These are phyloP conservation scores for Scaptomyza pallida DNA, from an alignment of 1,140 invertebrate genomes.

Conservation along the genomic window DNA sequence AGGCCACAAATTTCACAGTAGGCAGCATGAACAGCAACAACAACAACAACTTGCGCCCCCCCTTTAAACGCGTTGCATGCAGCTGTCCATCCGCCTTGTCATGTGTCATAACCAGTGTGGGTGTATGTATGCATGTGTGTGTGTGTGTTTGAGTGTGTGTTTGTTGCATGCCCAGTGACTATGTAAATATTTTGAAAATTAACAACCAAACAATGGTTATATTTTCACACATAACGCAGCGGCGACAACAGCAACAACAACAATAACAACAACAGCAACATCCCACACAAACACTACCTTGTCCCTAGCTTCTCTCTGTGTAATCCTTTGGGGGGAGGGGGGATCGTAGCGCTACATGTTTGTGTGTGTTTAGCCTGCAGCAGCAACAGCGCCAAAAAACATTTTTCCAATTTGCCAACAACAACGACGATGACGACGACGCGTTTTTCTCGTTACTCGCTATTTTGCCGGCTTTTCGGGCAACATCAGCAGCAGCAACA, in stretches of 20 bases:
- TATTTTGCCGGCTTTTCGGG: conserved; percentile 14
- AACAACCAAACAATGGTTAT: conserved; percentile 64
- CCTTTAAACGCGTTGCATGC: conserved; percentile 13
- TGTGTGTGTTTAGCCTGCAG: conserved; percentile 14
- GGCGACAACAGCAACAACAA: neutral
- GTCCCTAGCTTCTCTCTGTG: neutral
- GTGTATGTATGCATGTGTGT: neutral
- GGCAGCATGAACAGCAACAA: neutral
- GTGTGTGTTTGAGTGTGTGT: conserved; percentile 17
- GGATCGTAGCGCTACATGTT: conserved; percentile 1
- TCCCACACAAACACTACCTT: neutral
- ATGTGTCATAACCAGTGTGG: conserved; percentile 52
- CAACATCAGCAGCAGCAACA: conserved; percentile 21
- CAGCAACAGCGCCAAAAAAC: conserved; percentile 3
- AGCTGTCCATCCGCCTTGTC: conserved; percentile 49
- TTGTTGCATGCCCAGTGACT: conserved; percentile 16
- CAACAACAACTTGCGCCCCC: conserved; percentile 1
- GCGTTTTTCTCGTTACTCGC: conserved; percentile 27
- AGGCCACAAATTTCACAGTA: conserved; percentile 52
- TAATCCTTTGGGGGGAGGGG: neutral
- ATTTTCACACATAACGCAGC: conserved; percentile 57
- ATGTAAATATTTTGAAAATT: conserved; percentile 62
- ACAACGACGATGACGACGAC: conserved; percentile 5
- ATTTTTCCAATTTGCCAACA: conserved; percentile 45
- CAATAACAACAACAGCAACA: neutral